A percentile compares a stretch with the other conserved stretches of the same genome.
phyloP scores from a whole-genome alignment of 2,113 vertebrate species.

The Elanus axillaris region DNA sequence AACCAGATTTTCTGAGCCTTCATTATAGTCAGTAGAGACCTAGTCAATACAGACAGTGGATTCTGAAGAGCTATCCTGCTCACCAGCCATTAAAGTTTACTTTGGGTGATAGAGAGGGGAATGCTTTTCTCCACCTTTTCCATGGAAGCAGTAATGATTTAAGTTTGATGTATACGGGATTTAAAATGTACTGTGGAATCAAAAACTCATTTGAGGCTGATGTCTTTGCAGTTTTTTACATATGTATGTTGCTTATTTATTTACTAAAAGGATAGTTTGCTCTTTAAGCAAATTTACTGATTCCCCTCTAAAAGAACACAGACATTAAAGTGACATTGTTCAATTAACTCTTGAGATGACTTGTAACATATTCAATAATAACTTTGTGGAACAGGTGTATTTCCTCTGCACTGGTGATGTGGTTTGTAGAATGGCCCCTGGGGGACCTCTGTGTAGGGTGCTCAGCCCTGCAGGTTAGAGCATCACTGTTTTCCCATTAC shows the following conservation, averaged over 20 bases:
- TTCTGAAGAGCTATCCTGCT: neutral
- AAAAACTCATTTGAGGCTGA: neutral
- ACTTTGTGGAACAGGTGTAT: accelerated
- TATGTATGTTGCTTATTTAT: neutral
- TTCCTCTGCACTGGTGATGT: neutral
- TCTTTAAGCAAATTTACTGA: neutral
- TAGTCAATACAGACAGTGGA: neutral
- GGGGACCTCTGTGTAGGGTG: accelerated
- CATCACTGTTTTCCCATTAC: neutral
- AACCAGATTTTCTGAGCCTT: neutral
- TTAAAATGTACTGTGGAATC: neutral
- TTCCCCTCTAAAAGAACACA: neutral
- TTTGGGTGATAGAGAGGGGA: neutral
- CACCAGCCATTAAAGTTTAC: neutral
- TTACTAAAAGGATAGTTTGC: neutral
- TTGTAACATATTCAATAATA: neutral
- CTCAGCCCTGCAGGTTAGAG: neutral
- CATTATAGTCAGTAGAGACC: neutral
- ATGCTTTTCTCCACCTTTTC: neutral
- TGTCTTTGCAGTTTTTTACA: neutral
- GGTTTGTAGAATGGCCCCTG: neutral
- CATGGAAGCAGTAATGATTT: neutral
- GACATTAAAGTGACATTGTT: neutral
- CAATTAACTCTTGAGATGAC: neutral
- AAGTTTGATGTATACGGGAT: neutral